phyloP scores from a whole-genome alignment of 2,888 invertebrate genomes.

The Zootermopsis nevadensis region DNA sequence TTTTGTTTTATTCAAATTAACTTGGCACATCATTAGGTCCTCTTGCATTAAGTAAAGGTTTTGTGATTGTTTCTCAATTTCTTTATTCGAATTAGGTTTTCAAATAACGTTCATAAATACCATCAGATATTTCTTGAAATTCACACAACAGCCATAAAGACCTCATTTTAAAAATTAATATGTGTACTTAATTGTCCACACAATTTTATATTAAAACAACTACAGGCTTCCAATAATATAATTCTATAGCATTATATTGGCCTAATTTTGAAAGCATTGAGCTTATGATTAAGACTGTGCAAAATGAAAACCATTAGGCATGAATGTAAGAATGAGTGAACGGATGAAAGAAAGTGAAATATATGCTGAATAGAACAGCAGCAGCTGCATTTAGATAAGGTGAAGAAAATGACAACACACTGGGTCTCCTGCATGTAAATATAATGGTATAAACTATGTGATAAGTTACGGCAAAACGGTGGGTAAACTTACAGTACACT shows the following conservation, averaged over 20 bases:
- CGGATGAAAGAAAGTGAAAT: not conserved
- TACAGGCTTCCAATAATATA: conserved; percentile 44
- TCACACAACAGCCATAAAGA: not conserved
- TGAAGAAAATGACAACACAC: not conserved
- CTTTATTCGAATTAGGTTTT: not conserved
- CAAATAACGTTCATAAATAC: too few relatives aligned
- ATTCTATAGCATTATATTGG: conserved; percentile 33
- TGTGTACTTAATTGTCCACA: conserved; percentile 37
- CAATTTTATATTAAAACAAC: conserved; percentile 35
- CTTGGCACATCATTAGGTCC: too few relatives aligned
- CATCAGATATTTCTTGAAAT: not conserved
- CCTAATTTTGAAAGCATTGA: conserved; percentile 40
- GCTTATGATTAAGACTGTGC: conserved; percentile 39
- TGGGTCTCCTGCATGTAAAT: not conserved
- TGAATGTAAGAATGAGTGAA: conserved; percentile 18
- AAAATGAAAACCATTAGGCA: not conserved
- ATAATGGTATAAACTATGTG: not conserved
- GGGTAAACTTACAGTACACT: not conserved
- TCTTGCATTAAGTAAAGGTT: too few relatives aligned
- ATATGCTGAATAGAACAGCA: not conserved
- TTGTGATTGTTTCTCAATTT: not conserved
- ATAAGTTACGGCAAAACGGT: not conserved
- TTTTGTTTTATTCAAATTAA: too few relatives aligned
- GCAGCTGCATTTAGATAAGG: not conserved
- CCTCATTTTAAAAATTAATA: not conserved